Evolutionary conservation across 2,113 vertebrate genomes (phyloP).

Genomic region (Eulacestoma nigropectus): DNA sequence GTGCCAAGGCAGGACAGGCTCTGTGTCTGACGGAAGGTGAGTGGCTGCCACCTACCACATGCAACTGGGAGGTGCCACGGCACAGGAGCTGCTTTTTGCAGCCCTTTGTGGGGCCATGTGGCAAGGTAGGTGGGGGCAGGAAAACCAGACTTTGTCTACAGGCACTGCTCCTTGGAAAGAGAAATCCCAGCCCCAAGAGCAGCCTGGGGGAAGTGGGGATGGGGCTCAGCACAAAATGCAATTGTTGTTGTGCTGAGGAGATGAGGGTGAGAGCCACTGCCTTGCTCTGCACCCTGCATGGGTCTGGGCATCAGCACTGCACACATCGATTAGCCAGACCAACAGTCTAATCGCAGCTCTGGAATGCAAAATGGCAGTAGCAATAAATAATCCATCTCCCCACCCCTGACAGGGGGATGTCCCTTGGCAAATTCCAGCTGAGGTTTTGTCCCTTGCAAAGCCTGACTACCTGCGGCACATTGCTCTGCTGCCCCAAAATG

Average conservation of each 20-base stretch:
- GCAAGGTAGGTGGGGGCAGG: not conserved
- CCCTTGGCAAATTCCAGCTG: not conserved
- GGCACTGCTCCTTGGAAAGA: not conserved
- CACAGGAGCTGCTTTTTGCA: not conserved
- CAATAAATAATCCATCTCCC: not conserved
- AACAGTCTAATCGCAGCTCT: not conserved
- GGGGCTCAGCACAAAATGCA: not conserved
- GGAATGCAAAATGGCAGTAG: not conserved
- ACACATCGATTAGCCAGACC: not conserved
- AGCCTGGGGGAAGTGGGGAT: not conserved
- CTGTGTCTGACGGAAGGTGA: not conserved
- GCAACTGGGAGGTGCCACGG: fast-evolving
- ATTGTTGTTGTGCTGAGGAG: not conserved
- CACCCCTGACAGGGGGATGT: not conserved
- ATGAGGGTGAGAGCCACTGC: not conserved
- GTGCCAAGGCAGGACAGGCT: not conserved
- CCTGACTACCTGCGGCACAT: not conserved
- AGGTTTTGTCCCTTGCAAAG: not conserved
- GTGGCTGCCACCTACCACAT: not conserved
- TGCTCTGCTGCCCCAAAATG: not conserved
- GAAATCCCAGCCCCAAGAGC: not conserved
- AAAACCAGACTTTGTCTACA: not conserved
- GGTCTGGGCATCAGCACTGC: not conserved
- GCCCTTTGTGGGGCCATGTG: fast-evolving
- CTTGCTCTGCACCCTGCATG: not conserved